Conservation (phyloP, 92 coral and sea anemone species). For the Zoanthus sociatus region DNA sequence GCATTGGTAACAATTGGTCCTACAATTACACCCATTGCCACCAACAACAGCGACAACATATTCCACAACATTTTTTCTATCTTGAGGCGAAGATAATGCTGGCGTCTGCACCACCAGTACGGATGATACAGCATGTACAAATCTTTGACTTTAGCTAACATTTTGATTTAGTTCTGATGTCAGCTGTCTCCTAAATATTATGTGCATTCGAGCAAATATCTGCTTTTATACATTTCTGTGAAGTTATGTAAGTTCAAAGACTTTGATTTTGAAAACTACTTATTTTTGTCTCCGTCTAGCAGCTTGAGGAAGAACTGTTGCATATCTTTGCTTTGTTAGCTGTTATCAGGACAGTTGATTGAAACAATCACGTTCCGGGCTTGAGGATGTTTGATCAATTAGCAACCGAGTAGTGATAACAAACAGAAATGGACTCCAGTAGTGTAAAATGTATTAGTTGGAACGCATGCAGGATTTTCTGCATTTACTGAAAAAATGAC, state of each 20-base stretch:
- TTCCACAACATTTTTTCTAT: background rate
- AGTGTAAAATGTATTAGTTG: too few relatives aligned
- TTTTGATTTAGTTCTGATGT: background rate
- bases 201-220: background rate
- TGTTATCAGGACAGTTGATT: background rate
- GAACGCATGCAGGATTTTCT: too few relatives aligned
- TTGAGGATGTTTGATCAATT: too few relatives aligned
- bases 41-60: too few relatives aligned
- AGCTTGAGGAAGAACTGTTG: background rate
- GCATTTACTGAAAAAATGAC: too few relatives aligned
- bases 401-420: too few relatives aligned
- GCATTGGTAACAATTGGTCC: conserved; percentile 9
- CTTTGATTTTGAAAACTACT: too few relatives aligned
- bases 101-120: background rate
- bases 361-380: too few relatives aligned
- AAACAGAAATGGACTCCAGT: too few relatives aligned
- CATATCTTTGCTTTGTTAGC: background rate
- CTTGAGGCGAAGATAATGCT: background rate
- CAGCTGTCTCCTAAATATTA: background rate
- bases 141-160: background rate
- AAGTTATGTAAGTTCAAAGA: background rate
- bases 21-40: background rate
- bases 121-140: background rate
- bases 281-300: background rate
- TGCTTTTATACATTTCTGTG: background rate